These are phyloP conservation scores for Watsonalla cultraria DNA, from an alignment of 2,888 invertebrate genomes.

Conservation along the genomic window DNA sequence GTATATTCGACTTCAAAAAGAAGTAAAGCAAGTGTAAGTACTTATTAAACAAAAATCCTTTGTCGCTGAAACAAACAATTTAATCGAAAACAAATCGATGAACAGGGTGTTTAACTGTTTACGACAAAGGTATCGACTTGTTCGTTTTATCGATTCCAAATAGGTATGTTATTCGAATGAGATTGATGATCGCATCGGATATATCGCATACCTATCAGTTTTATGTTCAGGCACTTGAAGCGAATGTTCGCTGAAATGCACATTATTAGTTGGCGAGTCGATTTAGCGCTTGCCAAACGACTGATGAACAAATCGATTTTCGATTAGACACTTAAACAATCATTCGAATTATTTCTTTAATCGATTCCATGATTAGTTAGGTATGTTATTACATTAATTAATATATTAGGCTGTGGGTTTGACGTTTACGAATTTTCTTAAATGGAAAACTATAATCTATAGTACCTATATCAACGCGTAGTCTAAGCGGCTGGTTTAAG, in stretches of 20 bases:
- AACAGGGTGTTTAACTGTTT: slow-evolving; percentile 19
- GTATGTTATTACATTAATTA: too few relatives aligned
- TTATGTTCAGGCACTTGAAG: slow-evolving; percentile 69
- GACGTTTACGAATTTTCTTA: too few relatives aligned
- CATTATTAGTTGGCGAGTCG: slow-evolving; percentile 53
- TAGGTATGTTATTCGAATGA: slow-evolving; percentile 44
- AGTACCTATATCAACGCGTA: too few relatives aligned
- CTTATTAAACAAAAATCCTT: background rate
- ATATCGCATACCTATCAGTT: slow-evolving; percentile 74
- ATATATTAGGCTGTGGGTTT: too few relatives aligned
- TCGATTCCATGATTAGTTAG: slow-evolving; percentile 15
- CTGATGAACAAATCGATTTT: slow-evolving; percentile 49
- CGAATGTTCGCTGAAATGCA: slow-evolving; percentile 69
- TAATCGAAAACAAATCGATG: slow-evolving; percentile 15
- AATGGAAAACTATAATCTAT: too few relatives aligned
- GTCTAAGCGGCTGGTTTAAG: too few relatives aligned
- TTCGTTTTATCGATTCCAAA: slow-evolving; percentile 36
- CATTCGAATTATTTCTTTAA: slow-evolving; percentile 32
- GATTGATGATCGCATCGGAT: slow-evolving; percentile 58
- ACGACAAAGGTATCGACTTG: slow-evolving; percentile 33
- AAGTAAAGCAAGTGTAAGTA: too few relatives aligned
- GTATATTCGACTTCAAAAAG: too few relatives aligned
- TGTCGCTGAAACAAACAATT: slow-evolving; percentile 6
- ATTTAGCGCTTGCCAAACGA: slow-evolving; percentile 37
- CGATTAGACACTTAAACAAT: slow-evolving; percentile 39